These are phyloP conservation scores for Chrysodeixis includens DNA, from an alignment of 2,888 invertebrate species.

Conservation along the genomic window DNA sequence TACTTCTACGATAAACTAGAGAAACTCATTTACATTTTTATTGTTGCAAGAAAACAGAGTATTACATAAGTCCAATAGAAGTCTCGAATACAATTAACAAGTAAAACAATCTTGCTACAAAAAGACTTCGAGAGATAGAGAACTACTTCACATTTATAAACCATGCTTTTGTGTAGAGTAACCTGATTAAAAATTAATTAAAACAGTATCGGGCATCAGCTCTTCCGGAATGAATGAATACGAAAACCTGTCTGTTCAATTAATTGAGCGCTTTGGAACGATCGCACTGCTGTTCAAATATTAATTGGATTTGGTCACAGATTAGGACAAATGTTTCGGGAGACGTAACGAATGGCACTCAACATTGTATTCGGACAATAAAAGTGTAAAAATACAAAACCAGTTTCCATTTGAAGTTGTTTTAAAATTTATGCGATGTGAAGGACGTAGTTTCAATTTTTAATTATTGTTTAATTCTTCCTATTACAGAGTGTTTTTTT, in stretches of 20 bases:
- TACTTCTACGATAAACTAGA: conserved; percentile 4
- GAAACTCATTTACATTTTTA: neutral
- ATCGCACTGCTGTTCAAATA: conserved; percentile 61
- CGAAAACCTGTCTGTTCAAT: conserved; percentile 60
- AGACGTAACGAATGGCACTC: conserved; percentile 20
- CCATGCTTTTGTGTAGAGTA: conserved; percentile 39
- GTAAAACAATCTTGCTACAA: conserved; percentile 17
- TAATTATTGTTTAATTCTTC: too few species aligned
- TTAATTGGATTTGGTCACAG: conserved; percentile 60
- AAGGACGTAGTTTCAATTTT: too few species aligned
- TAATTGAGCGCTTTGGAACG: conserved; percentile 60
- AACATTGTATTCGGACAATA: conserved; percentile 7
- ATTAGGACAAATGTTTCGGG: conserved; percentile 33
- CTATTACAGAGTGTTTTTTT: too few species aligned
- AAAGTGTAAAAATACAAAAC: neutral
- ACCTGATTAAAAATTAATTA: conserved; percentile 55
- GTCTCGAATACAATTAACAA: conserved; percentile 12
- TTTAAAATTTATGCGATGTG: neutral
- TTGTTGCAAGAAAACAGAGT: neutral
- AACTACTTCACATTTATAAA: conserved; percentile 29
- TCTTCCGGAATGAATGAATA: conserved; percentile 46
- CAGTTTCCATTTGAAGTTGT: neutral
- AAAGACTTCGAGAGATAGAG: conserved; percentile 6
- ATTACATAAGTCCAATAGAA: neutral
- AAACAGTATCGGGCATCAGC: conserved; percentile 42